Percentiles rank a stretch among this genome's conserved stretches.
These are phyloP conservation scores for Scleropages formosus DNA, from an alignment of 2,797 vertebrate genomes.

Conservation along the genomic window DNA sequence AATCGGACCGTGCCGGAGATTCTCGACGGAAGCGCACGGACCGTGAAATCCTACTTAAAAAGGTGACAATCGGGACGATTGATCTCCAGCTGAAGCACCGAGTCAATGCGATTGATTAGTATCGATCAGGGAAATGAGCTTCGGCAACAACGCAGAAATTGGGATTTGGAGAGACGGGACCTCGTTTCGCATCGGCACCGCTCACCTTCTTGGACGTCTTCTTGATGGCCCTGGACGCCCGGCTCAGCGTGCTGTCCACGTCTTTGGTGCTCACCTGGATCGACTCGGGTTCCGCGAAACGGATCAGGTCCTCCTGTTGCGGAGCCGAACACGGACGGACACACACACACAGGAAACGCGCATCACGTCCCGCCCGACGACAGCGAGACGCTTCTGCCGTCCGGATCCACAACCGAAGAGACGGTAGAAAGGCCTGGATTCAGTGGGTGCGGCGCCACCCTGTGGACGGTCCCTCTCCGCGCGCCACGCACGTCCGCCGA, in stretches of 20 bases:
- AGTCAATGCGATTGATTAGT: background rate
- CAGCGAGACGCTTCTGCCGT: too few species aligned
- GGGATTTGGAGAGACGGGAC: background rate
- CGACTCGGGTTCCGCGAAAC: slow-evolving; percentile 84
- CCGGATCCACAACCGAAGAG: background rate
- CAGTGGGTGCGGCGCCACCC: slow-evolving; percentile 56
- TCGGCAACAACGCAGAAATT: background rate
- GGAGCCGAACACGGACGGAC: slow-evolving; percentile 34
- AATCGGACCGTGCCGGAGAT: background rate
- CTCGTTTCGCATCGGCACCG: background rate
- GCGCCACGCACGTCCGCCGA: background rate
- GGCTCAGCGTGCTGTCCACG: slow-evolving; percentile 96
- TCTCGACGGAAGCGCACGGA: background rate
- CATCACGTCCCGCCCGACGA: too few species aligned
- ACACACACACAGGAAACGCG: background rate
- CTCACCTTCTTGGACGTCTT: slow-evolving; percentile 96
- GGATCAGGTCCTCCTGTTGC: slow-evolving; percentile 95
- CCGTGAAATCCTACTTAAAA: slow-evolving; percentile 9
- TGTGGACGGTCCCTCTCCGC: slow-evolving; percentile 43
- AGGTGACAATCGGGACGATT: background rate
- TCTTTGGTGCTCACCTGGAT: slow-evolving; percentile 96
- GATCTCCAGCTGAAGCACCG: background rate
- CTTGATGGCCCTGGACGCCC: slow-evolving; percentile 94
- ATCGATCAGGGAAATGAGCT: background rate
- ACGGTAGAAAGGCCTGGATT: background rate